Percentiles rank a stretch among this genome's conserved stretches.
Conservation (phyloP, 2,113 vertebrate species). For the Myiozetetes cayanensis region DNA sequence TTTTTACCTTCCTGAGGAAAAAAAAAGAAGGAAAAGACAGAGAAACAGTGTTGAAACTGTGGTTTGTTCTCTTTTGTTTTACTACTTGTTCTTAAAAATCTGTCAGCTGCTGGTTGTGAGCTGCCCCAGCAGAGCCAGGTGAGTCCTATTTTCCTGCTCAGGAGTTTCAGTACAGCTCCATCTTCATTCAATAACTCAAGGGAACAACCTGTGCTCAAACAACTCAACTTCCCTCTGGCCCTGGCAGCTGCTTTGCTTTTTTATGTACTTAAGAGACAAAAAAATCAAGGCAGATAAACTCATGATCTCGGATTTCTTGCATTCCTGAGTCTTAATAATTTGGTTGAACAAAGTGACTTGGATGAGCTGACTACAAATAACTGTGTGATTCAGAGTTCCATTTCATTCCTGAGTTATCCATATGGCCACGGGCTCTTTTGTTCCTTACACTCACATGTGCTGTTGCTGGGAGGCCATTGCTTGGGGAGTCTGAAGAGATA, state of each 20-base stretch:
- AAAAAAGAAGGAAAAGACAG: background rate
- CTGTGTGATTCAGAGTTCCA: background rate
- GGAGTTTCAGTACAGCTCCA: background rate
- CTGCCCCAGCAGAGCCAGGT: background rate
- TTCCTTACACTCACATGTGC: background rate
- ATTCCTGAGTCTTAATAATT: background rate
- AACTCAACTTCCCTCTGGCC: background rate
- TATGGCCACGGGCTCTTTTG: background rate
- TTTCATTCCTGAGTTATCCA: background rate
- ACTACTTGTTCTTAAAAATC: background rate
- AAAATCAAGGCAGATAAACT: background rate
- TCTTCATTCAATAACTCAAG: background rate
- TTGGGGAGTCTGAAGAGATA: background rate
- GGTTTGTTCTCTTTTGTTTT: background rate
- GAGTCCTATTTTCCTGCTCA: background rate
- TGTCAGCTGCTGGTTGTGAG: background rate
- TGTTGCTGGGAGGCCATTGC: background rate
- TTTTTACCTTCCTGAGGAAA: background rate
- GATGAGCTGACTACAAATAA: background rate
- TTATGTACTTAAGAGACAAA: background rate
- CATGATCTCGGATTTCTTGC: background rate
- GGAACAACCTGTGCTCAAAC: background rate
- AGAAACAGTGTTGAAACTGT: background rate
- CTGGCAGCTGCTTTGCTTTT: background rate
- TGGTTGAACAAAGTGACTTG: background rate